Conservation (phyloP, 1,140 invertebrate genomes). For the Nymphalis io region DNA sequence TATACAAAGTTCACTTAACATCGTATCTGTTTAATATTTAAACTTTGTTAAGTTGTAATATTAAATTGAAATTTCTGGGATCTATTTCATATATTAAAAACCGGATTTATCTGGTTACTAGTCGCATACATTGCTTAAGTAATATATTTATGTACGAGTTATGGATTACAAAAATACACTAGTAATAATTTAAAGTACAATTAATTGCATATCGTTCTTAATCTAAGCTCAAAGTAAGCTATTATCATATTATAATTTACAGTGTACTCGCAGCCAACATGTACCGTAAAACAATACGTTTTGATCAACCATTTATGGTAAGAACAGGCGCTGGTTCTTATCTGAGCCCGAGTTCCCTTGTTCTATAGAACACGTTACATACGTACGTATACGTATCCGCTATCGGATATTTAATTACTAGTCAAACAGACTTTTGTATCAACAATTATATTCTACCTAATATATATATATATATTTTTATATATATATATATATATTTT, state of each 20-base stretch:
- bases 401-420: neutral
- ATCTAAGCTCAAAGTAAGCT: neutral
- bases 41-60: too few relatives aligned
- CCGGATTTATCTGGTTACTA: too few relatives aligned
- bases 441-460: too few relatives aligned
- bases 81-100: too few relatives aligned
- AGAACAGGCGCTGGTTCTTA: constrained; percentile 26
- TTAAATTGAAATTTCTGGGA: too few relatives aligned
- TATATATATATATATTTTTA: too few relatives aligned
- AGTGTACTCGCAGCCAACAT: neutral
- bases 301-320: constrained; percentile 32
- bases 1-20: too few relatives aligned
- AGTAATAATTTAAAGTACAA: neutral
- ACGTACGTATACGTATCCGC: neutral
- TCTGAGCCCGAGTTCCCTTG: constrained; percentile 30
- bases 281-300: constrained; percentile 26
- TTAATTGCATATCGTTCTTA: neutral
- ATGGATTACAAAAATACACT: neutral
- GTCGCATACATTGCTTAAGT: too few relatives aligned
- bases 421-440: neutral
- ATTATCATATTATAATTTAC: constrained; percentile 6
- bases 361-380: constrained; percentile 12
- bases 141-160: too few relatives aligned
- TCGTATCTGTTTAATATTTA: too few relatives aligned
- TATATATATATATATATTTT: too few relatives aligned